Evolutionary conservation across 2,888 invertebrate species (phyloP), one percentile per base, ranked within the genome.

Genomic region (Acronicta aceris): DNA sequence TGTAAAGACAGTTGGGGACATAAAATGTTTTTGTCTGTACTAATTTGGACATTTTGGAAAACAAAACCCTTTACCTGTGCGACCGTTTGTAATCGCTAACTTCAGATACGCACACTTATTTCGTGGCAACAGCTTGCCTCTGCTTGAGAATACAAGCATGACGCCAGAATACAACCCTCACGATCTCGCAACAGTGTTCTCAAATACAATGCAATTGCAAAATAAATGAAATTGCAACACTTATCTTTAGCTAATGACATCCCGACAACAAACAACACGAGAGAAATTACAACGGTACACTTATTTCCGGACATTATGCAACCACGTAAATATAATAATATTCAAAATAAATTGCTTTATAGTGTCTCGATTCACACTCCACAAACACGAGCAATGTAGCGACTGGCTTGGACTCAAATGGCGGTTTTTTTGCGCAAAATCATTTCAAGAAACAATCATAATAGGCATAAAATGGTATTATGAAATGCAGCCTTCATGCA

Each of bases 401-500:
- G 70, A 64, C 69, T 33, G 72, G 67, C 67, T 79, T 67, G 67
- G 27, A 55, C 50, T 65, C 74, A 76, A 82, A 82, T 82, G 82
- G 58, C 80, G 65, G 65, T 59, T 74, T 78, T 21, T 70, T 63
- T 66, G 36, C 65, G 67, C 49, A 62, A 73, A 72, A 49, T 48
- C 63, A 62, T 62, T 71, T 50, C 40, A 73, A 69, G 73, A 79
- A 76, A 78, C 72, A 62, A 74, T 59, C 42, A 59, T 64, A 58
- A 76, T 60, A 60, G 46, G 62, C 66, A 65, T 78, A 60, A 62
- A 66, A 77, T 66, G 16, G 12, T 56, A 56, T 67, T 74, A 59
- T 54, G 79, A 72, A 78, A 73, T 58, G 10, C 51, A 69, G 61
- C 76, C 73, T 72, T 70, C 59, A 33, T 61, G 52, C 38, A 21